Percentiles rank a stretch among this genome's conserved stretches.
phyloP scores from a whole-genome alignment of 2,888 invertebrate species.

The Gerris lacustris region DNA sequence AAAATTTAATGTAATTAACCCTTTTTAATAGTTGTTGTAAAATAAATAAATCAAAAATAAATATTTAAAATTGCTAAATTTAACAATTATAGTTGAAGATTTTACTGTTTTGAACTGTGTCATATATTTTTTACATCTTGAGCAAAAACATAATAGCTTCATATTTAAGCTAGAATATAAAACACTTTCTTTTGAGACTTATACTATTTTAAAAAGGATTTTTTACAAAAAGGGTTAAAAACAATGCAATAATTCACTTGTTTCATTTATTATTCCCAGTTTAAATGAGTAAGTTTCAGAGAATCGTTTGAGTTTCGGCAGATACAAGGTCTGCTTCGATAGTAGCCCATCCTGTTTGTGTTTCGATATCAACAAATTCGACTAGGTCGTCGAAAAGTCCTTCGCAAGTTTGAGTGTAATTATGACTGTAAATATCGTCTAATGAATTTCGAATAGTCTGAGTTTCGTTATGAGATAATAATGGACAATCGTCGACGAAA shows the following conservation, averaged over 20 bases:
- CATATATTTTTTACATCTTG: too few species aligned
- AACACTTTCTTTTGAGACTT: not conserved
- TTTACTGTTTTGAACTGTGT: too few species aligned
- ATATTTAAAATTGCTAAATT: too few species aligned
- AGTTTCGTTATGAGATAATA: slow-evolving; percentile 30
- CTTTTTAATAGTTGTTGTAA: too few species aligned
- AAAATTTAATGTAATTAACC: too few species aligned
- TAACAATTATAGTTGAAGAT: too few species aligned
- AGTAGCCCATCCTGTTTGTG: slow-evolving; percentile 48
- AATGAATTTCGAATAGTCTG: slow-evolving; percentile 34
- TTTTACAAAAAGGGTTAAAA: not conserved
- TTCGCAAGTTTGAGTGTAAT: slow-evolving; percentile 45
- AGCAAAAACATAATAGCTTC: too few species aligned
- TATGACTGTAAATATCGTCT: slow-evolving; percentile 40
- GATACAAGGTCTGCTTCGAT: slow-evolving; percentile 43
- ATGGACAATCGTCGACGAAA: slow-evolving; percentile 21
- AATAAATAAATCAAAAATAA: too few species aligned
- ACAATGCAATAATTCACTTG: not conserved
- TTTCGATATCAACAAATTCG: slow-evolving; percentile 45
- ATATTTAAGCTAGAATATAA: too few species aligned
- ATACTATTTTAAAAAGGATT: not conserved
- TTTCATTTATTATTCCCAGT: not conserved
- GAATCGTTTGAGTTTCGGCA: slow-evolving; percentile 47
- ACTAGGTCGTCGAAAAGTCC: slow-evolving; percentile 42
- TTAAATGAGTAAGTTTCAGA: slow-evolving; percentile 2